phyloP scores from a whole-genome alignment of 2,797 vertebrate species.

The Darevskia mixta region DNA sequence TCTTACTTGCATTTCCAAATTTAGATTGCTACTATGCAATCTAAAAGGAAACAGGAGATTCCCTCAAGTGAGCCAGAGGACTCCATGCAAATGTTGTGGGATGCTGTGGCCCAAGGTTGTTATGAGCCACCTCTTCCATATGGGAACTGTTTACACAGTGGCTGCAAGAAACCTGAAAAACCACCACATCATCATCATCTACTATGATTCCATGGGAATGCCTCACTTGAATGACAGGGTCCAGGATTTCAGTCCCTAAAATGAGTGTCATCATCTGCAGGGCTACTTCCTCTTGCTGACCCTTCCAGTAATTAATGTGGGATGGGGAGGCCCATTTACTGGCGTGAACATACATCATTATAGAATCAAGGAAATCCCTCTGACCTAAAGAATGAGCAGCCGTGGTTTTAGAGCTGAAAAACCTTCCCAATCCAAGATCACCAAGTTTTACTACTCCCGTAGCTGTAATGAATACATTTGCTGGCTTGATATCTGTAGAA shows the following conservation, averaged over 20 bases:
- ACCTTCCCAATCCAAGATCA: constrained; percentile 94
- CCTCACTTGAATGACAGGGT: background rate
- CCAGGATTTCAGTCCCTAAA: no score
- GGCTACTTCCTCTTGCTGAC: background rate
- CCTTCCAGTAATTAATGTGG: background rate
- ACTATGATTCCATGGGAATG: background rate
- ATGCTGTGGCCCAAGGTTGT: background rate
- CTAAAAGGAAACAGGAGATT: background rate
- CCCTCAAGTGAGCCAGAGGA: background rate
- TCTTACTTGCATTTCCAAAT: background rate
- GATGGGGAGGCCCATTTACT: background rate
- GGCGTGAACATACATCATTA: background rate
- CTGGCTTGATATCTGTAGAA: constrained; percentile 93
- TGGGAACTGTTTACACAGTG: background rate
- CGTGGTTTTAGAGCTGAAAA: constrained; percentile 99
- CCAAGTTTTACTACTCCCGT: constrained; percentile 98
- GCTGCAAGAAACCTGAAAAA: background rate
- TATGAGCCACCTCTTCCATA: background rate
- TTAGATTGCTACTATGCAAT: background rate
- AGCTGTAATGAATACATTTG: constrained; percentile 98
- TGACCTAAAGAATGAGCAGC: constrained; percentile 97
- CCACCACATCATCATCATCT: no score
- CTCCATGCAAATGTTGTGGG: background rate
- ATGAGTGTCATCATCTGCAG: no score
- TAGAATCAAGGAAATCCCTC: constrained; percentile 20